Evolutionary conservation across 2,797 vertebrate species (phyloP).

Genomic region (Geotria australis): DNA sequence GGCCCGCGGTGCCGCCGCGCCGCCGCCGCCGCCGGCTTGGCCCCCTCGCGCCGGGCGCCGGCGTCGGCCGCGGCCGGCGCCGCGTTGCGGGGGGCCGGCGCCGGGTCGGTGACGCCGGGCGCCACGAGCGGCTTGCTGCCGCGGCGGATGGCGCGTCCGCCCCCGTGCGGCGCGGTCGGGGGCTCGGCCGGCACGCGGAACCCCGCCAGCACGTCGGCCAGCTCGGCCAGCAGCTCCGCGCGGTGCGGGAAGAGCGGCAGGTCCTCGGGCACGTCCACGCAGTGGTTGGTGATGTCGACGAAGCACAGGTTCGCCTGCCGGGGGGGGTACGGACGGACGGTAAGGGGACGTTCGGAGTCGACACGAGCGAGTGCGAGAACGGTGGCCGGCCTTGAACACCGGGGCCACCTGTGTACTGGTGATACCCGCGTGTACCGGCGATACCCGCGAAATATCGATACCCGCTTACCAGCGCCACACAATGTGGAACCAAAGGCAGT

Average conservation of each 20-base stretch:
- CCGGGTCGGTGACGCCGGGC: slow-evolving; percentile 52
- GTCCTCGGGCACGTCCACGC: slow-evolving; percentile 57
- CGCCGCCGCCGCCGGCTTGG: slow-evolving; percentile 18
- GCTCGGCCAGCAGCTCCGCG: slow-evolving; percentile 56
- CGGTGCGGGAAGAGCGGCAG: slow-evolving; percentile 75
- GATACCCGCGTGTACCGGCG: too few relatives aligned
- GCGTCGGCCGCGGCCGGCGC: too few relatives aligned
- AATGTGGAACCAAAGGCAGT: too few relatives aligned
- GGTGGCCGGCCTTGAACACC: too few relatives aligned
- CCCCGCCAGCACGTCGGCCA: slow-evolving; percentile 48
- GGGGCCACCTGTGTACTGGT: too few relatives aligned
- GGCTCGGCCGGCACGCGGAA: slow-evolving; percentile 33
- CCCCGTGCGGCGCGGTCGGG: slow-evolving; percentile 12
- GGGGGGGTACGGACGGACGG: not conserved
- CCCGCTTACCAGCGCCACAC: too few relatives aligned
- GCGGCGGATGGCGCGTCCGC: slow-evolving; percentile 30
- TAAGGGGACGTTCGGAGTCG: too few relatives aligned
- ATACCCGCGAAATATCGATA: too few relatives aligned
- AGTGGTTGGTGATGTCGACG: slow-evolving; percentile 82
- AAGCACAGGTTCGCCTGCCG: slow-evolving; percentile 80
- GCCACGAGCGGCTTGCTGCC: slow-evolving; percentile 35
- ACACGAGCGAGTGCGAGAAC: too few relatives aligned
- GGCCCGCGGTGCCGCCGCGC: slow-evolving; percentile 45
- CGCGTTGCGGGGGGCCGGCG: too few relatives aligned
- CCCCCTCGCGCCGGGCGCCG: slow-evolving; percentile 8